Evolutionary conservation across 2,113 vertebrate species (phyloP).

Genomic region (Australoheros scitulus): DNA sequence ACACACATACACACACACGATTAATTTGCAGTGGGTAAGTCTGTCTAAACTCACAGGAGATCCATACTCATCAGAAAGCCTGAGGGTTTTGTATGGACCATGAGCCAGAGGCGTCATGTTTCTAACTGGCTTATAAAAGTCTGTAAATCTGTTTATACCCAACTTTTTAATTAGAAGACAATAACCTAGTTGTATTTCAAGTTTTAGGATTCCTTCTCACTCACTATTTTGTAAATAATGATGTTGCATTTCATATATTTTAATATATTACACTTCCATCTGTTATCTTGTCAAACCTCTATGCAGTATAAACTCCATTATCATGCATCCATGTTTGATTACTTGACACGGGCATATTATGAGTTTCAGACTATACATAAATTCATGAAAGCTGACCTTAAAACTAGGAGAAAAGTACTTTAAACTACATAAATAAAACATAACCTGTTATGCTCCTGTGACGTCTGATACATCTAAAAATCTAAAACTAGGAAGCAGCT

Average conservation of each 20-base stretch:
- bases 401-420: neutral
- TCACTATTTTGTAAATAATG: neutral
- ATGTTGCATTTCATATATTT: neutral
- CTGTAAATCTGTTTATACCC: neutral
- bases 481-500: neutral
- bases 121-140: neutral
- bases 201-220: neutral
- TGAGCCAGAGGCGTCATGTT: constrained; percentile 7
- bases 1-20: neutral
- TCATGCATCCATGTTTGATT: neutral
- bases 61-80: constrained; percentile 47
- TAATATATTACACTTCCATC: neutral
- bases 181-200: neutral
- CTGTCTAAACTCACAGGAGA: constrained; percentile 38
- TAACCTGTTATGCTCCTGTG: neutral
- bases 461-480: neutral
- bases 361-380: neutral
- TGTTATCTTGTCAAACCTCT: neutral
- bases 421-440: neutral
- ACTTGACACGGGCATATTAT: neutral
- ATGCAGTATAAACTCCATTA: neutral
- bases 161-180: neutral
- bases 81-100: constrained; percentile 32
- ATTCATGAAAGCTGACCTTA: neutral
- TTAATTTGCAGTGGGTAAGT: constrained; percentile 36